These are phyloP conservation scores for Podocnemis expansa DNA, from an alignment of 2,113 vertebrate genomes.

Conservation along the genomic window DNA sequence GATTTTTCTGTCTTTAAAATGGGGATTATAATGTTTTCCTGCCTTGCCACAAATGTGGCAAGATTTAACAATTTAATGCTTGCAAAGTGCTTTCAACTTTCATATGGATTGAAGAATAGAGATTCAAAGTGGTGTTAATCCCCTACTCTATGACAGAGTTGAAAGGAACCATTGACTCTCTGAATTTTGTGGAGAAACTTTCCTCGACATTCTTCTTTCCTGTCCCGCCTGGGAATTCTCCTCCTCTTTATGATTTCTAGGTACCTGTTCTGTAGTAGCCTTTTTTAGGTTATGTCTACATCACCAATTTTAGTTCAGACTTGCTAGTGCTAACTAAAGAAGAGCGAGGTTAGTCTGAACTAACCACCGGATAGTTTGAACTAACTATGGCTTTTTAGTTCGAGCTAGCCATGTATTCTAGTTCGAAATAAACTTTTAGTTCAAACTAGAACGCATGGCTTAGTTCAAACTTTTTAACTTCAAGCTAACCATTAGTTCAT, in stretches of 20 bases:
- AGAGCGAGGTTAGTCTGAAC: too few relatives aligned
- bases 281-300: too few relatives aligned
- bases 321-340: too few relatives aligned
- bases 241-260: not conserved
- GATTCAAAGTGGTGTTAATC: not conserved
- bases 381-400: too few relatives aligned
- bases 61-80: not conserved
- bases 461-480: too few relatives aligned
- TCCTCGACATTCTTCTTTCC: not conserved
- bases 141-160: not conserved
- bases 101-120: not conserved
- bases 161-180: rapidly evolving
- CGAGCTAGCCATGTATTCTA: too few relatives aligned
- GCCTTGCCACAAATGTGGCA: not conserved
- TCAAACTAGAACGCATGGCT: too few relatives aligned
- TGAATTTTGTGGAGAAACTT: not conserved
- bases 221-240: not conserved
- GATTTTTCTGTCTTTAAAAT: not conserved
- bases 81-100: not conserved
- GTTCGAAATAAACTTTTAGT: too few relatives aligned
- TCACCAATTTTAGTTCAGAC: too few relatives aligned
- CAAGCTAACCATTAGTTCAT: too few relatives aligned
- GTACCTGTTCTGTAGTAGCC: not conserved
- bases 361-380: too few relatives aligned
- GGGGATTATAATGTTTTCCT: not conserved